A percentile compares a stretch with the other conserved stretches of the same genome.
These are phyloP conservation scores for Podotricha telesiphe DNA, from an alignment of 2,888 invertebrate genomes.

Conservation along the genomic window DNA sequence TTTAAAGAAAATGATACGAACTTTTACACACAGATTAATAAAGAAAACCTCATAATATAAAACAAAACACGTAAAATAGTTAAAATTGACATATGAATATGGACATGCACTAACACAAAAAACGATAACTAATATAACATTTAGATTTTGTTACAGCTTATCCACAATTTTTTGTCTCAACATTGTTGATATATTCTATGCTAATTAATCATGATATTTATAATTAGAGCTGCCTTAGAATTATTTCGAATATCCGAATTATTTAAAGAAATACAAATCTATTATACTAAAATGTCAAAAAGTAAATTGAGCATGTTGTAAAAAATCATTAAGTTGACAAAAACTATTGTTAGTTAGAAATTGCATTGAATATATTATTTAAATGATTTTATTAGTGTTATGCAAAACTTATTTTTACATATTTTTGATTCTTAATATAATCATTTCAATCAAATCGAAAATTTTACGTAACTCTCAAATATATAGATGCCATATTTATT, in stretches of 20 bases:
- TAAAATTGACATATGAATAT: slow-evolving; percentile 1
- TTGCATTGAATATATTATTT: not conserved
- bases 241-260: slow-evolving; percentile 3
- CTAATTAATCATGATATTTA: slow-evolving; percentile 12
- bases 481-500: not conserved
- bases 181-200: slow-evolving; percentile 8
- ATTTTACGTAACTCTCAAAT: not conserved
- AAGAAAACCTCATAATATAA: not conserved
- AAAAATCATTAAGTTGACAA: not conserved
- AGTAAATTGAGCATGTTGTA: slow-evolving; percentile 5
- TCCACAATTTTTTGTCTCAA: slow-evolving; percentile 12
- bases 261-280: not conserved
- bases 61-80: not conserved
- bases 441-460: too few species aligned
- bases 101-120: slow-evolving; percentile 18
- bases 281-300: slow-evolving; percentile 3
- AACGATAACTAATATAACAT: slow-evolving; percentile 8
- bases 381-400: not conserved
- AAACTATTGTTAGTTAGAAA: not conserved
- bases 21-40: not conserved
- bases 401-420: too few species aligned
- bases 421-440: too few species aligned
- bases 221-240: slow-evolving; percentile 13
- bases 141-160: slow-evolving; percentile 10
- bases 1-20: slow-evolving; percentile 1